Conservation (phyloP, 2,888 invertebrate genomes). For the Cephus sareptanus region DNA sequence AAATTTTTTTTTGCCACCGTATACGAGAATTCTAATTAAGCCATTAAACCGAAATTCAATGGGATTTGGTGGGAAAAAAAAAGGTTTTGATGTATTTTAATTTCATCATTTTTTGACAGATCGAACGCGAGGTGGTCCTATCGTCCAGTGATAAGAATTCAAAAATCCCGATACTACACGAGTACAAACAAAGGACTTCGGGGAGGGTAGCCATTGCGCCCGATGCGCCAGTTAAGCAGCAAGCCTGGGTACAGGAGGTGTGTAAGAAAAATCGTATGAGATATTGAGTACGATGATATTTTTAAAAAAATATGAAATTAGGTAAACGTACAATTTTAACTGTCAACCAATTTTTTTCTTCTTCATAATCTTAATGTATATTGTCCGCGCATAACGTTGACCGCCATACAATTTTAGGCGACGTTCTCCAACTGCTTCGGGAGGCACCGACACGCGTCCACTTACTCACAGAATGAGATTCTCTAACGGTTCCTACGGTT, state of each 20-base stretch:
- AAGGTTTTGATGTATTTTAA: not conserved
- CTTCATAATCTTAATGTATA: not conserved
- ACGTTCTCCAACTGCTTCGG: not conserved
- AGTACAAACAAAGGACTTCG: constrained; percentile 73
- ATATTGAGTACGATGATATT: not conserved
- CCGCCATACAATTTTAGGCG: not conserved
- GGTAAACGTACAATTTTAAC: not conserved
- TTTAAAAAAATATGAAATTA: not conserved
- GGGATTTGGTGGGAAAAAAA: not conserved
- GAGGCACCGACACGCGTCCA: not conserved
- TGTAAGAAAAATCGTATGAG: constrained; percentile 12
- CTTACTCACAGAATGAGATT: not conserved
- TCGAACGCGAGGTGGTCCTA: constrained; percentile 82
- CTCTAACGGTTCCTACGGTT: constrained; percentile 1
- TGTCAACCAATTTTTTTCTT: not conserved
- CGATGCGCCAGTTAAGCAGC: constrained; percentile 79
- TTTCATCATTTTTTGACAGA: constrained; percentile 67
- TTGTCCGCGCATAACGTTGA: not conserved
- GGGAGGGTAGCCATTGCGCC: constrained; percentile 75
- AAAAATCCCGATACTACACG: constrained; percentile 82
- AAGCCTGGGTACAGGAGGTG: constrained; percentile 75
- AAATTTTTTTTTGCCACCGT: not conserved
- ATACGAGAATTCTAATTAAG: not conserved
- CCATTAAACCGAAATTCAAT: not conserved
- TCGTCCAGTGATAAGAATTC: constrained; percentile 81